A percentile compares a stretch with the other conserved stretches of the same genome.
Evolutionary conservation across 2,888 invertebrate species (phyloP).

Genomic region (Epicampocera succincta): DNA sequence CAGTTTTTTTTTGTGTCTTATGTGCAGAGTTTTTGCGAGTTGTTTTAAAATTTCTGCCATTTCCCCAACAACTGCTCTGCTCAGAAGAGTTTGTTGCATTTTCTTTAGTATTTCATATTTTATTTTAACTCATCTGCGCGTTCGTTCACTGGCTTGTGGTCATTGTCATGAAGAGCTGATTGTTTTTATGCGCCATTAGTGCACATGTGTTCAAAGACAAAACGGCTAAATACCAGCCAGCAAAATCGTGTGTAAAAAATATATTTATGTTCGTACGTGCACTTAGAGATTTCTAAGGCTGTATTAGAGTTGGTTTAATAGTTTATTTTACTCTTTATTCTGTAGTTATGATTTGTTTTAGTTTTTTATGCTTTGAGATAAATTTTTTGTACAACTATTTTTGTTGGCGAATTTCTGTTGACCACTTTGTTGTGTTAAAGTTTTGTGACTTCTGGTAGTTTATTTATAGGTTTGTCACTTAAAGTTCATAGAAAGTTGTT

Average conservation of each 20-base stretch:
- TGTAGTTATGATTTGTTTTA: constrained; percentile 38
- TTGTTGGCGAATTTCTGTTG: constrained; percentile 4
- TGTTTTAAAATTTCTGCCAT: constrained; percentile 30
- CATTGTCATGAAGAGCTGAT: constrained; percentile 65
- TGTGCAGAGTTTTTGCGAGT: no score
- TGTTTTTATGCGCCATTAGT: constrained; percentile 45
- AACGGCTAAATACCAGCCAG: not conserved
- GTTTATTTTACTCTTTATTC: not conserved
- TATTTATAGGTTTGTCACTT: constrained; percentile 49
- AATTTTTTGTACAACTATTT: constrained; percentile 9
- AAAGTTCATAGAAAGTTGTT: constrained; percentile 65
- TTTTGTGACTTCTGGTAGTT: constrained; percentile 54
- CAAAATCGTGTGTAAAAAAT: no score
- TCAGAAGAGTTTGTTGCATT: not conserved
- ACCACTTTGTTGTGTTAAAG: constrained; percentile 24
- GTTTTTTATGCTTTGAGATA: constrained; percentile 7
- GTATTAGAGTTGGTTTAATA: constrained; percentile 12
- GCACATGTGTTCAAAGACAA: not conserved
- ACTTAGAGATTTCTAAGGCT: not conserved
- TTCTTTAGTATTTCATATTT: not conserved
- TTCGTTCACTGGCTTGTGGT: constrained; percentile 59
- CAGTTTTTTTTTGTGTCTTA: constrained; percentile 16
- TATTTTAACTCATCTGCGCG: no score
- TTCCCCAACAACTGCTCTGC: constrained; percentile 24
- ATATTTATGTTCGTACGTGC: not conserved